Conservation (phyloP, 1,140 invertebrate genomes). For the Brachionus paranguensis region DNA sequence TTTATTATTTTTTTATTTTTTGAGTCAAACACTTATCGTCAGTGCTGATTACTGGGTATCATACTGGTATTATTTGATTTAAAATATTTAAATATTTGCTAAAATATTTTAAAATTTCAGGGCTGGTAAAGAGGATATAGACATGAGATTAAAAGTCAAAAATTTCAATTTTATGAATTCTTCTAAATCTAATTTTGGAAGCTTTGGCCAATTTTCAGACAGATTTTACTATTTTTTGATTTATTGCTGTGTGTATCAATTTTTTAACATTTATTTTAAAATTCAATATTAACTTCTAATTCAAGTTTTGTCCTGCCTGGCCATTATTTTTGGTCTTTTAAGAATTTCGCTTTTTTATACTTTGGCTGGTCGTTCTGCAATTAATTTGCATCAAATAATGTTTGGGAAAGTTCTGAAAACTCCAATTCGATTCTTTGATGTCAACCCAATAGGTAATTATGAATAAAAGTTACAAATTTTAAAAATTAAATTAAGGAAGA, state of each 20-base stretch:
- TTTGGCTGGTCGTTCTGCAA: neutral
- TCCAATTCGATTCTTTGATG: neutral
- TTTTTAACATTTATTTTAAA: neutral
- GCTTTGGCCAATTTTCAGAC: neutral
- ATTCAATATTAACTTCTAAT: neutral
- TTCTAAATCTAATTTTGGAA: neutral
- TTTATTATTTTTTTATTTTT: conserved; percentile 60
- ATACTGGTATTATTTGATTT: conserved; percentile 60
- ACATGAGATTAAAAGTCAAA: neutral
- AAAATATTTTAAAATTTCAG: neutral
- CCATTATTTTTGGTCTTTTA: neutral
- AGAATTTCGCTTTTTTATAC: conserved; percentile 1
- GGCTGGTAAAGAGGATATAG: neutral
- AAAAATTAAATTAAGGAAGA: conserved; percentile 47
- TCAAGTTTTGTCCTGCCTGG: neutral
- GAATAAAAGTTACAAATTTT: neutral
- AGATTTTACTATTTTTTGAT: neutral
- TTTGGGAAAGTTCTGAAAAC: neutral
- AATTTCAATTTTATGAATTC: neutral
- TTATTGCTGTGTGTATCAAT: neutral
- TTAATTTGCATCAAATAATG: neutral
- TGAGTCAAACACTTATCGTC: conserved; percentile 66
- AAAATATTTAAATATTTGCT: neutral
- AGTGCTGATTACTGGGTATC: conserved; percentile 73
- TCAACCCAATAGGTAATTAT: conserved; percentile 22